Base-by-base conservation (phyloP, 1,140 invertebrate species). In the Cephus cinctus region DNA sequence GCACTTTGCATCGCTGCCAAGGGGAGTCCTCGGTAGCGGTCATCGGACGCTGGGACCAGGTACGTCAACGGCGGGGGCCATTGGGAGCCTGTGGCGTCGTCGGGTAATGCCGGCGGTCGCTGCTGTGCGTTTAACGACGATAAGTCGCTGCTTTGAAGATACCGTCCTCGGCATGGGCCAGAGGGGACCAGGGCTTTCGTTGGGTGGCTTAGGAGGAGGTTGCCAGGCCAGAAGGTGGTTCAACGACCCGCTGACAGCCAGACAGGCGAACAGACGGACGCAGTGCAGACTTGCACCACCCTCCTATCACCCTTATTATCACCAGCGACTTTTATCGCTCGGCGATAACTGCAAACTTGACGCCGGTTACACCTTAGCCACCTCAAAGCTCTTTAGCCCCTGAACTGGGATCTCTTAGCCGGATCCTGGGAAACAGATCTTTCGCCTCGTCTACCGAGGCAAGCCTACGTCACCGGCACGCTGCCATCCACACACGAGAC, bases 291-390 rank as follows among this genome's bases (percentile, higher is more conserved):
- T 56, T 53, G 55, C 61, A 67, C 59, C 59, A 63, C 36, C 43
- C 52, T 15, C 52, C 49, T 52, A 64, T 65, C 63, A 54, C 53
- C 55, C 52, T 63, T 67, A 67, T 67, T 65, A 65, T 65, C 61
- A 49, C 59, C 65, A 65, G 64, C 56, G 61, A 63, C 59, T 67
- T 67, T 67, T 66, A 67, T 67, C 65, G 56, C 61, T 53, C 56
- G 57, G 63, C 63, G 65, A 67, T 67, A 67, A 63, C 59, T 57
- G 59, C 52, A 55, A 46, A 56, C 50, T 60, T 45, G n/a, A n/a
- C 51, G 56, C 51, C 43, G 54, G 50, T 57, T 60, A 56, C 43
- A n/a, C n/a, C n/a, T n/a, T n/a, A n/a, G n/a, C n/a, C n/a, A n/a
- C n/a, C n/a, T n/a, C n/a, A n/a, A n/a, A n/a, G n/a, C n/a, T n/a